Base-by-base conservation (phyloP, 2,888 invertebrate species). In the Apotomis capreana region DNA sequence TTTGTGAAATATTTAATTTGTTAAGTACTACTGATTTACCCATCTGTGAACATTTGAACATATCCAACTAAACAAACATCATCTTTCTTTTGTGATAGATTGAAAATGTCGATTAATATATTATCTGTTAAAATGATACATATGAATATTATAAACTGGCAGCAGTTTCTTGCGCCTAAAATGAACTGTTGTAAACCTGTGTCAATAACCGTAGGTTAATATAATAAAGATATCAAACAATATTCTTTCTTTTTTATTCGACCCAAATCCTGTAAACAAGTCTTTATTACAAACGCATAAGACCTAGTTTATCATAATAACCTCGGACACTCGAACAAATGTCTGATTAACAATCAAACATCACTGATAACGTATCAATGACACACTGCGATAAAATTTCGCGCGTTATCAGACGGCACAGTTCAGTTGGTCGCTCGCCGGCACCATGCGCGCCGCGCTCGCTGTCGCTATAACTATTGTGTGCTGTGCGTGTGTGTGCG, bases 311-410 rank as follows among this genome's bases (percentile, higher is more conserved):
- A 26, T 46, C 15, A 37, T 52, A 40, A 49, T 49, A 10, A 49
- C 12, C n/a, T 26, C 9, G 49, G 40, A 51, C 59, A 68, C 67
- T 55, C 49, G 44, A 10, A 81, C 84, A 86, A 89, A 88, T 90
- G 87, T 84, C 86, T 87, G 85, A 70, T 65, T 54, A 52, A 83
- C 82, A 83, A 88, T 86, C 82, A 81, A 79, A 80, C 74, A 76
- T 85, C 83, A 80, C 67, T 82, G 89, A 90, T 90, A 89, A 86
- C 79, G 76, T 75, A 77, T 79, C 78, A 76, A 68, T 74, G 69
- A 72, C 73, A 70, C 74, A 63, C 67, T 64, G 46, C 78, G 84
- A 84, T 84, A 83, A 83, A 75, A 77, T 73, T 77, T 78, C 78
- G 77, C 73, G 67, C 62, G 51, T 71, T 70, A 76, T 75, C 54